Conservation (phyloP, 92 coral and sea anemone genomes). For the Palythoa grandis region DNA sequence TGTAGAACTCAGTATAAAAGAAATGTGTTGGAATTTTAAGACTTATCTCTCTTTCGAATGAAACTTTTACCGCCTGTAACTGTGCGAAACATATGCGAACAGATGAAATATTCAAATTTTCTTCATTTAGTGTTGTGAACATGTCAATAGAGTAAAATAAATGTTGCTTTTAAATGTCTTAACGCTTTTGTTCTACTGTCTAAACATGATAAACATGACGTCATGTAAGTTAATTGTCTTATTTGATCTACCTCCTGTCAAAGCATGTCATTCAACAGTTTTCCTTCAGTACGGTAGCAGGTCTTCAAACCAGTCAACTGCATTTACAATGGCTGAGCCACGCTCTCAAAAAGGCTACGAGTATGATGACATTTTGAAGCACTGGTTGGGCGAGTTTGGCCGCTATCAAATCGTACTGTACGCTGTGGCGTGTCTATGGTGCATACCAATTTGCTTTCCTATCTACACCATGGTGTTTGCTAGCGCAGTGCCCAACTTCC, state of each 20-base stretch:
- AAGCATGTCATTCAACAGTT: background rate
- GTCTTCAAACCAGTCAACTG: background rate
- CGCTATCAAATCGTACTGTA: constrained; percentile 35
- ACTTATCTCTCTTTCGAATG: background rate
- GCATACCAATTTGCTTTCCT: constrained; percentile 35
- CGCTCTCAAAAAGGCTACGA: constrained; percentile 10
- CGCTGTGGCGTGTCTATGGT: constrained; percentile 35
- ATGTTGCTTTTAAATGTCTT: background rate
- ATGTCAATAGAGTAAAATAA: background rate
- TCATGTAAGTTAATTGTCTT: background rate
- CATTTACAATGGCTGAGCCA: constrained; percentile 16
- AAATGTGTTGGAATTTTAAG: background rate
- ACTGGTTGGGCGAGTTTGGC: constrained; percentile 41
- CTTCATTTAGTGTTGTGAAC: background rate
- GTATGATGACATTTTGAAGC: constrained; percentile 23
- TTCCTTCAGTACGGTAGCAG: background rate
- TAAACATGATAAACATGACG: background rate
- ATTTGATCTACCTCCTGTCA: background rate
- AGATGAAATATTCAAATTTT: background rate
- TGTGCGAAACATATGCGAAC: background rate
- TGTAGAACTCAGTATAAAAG: too few species aligned
- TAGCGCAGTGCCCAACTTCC: constrained; percentile 24
- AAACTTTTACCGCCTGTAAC: background rate
- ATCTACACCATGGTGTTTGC: constrained; percentile 44
- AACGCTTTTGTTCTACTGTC: background rate